Conservation (phyloP, 2,113 vertebrate genomes). For the Protobothrops mucrosquamatus region DNA sequence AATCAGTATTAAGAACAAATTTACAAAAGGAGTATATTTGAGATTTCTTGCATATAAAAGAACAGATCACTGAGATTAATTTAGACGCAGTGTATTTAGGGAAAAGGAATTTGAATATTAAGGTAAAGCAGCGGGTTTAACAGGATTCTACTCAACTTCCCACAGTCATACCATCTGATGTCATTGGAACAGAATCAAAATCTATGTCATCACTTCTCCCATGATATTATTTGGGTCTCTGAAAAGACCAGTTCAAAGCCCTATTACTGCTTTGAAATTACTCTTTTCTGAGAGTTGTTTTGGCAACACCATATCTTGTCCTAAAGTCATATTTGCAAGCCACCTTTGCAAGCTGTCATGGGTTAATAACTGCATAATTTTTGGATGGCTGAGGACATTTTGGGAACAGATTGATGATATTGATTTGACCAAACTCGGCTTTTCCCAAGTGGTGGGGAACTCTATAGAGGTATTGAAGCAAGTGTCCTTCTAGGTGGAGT, state of each 20-base stretch:
- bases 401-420: neutral
- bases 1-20: neutral
- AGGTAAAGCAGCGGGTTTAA: neutral
- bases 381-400: neutral
- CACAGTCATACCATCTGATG: neutral
- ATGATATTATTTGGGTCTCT: neutral
- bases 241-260: neutral
- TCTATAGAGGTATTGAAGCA: neutral
- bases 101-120: constrained; percentile 10
- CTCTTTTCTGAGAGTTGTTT: neutral
- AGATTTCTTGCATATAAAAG: neutral
- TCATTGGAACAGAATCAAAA: neutral
- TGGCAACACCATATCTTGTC: neutral
- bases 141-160: neutral
- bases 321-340: neutral
- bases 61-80: fast-evolving
- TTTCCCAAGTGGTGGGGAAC: neutral
- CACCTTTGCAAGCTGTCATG: neutral
- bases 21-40: neutral
- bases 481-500: neutral
- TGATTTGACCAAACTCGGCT: neutral
- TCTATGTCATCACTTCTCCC: neutral
- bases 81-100: neutral
- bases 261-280: neutral
- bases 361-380: neutral